phyloP scores from a whole-genome alignment of 2,797 vertebrate species.

The Epinephelus awoara region DNA sequence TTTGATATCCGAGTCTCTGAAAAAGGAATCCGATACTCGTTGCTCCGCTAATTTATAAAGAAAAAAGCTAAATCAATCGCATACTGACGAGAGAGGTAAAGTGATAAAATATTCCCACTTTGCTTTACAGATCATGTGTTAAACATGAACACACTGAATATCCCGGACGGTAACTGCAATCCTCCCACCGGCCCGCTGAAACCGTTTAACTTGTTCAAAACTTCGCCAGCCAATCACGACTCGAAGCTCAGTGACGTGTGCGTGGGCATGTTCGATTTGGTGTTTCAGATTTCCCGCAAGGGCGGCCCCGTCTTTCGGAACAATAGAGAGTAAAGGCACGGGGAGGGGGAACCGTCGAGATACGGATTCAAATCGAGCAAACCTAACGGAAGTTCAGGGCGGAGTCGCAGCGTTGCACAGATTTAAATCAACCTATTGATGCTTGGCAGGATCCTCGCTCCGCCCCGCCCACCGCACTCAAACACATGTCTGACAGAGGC shows the following conservation, averaged over 20 bases:
- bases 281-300: rapidly evolving
- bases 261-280: background rate
- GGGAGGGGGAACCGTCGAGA: background rate
- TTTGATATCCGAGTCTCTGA: conserved; percentile 27
- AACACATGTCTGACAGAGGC: background rate
- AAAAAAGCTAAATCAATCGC: conserved; percentile 25
- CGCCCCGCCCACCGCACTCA: background rate
- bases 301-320: background rate
- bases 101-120: background rate
- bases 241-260: rapidly evolving
- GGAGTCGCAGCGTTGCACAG: conserved; percentile 24
- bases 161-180: background rate
- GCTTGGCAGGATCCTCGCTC: background rate
- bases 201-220: conserved; percentile 76
- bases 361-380: background rate
- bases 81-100: conserved; percentile 33
- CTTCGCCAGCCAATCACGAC: conserved; percentile 65
- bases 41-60: background rate
- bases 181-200: conserved; percentile 68
- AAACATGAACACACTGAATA: background rate
- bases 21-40: conserved; percentile 7
- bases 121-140: background rate
- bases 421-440: conserved; percentile 73
- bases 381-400: background rate
- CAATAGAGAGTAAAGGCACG: rapidly evolving